phyloP scores from a whole-genome alignment of 2,113 vertebrate species.

The Bungarus multicinctus region DNA sequence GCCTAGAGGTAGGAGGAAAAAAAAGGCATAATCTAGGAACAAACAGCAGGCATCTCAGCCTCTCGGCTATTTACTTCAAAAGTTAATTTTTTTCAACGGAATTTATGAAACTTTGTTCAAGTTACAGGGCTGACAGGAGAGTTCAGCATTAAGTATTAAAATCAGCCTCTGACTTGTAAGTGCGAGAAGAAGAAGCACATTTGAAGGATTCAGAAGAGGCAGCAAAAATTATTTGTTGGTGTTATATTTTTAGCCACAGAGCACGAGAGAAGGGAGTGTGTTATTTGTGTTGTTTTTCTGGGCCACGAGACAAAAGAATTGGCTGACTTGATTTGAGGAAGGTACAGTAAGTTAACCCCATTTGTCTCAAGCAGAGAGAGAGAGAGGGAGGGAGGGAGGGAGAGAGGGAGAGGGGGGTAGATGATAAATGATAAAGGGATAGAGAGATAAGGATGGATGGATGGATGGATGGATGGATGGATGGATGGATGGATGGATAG shows the following conservation, averaged over 20 bases:
- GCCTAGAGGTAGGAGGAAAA: constrained; percentile 69
- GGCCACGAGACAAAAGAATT: not conserved
- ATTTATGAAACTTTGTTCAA: not conserved
- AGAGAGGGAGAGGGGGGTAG: not conserved
- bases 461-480: too few species aligned
- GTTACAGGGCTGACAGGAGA: not conserved
- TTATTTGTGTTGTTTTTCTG: not conserved
- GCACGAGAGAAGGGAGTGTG: not conserved
- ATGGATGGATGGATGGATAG: too few species aligned
- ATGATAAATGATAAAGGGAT: too few species aligned
- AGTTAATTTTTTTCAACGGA: not conserved
- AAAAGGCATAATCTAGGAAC: not conserved
- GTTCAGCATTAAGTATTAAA: not conserved
- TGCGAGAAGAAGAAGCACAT: not conserved
- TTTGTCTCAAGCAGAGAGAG: not conserved
- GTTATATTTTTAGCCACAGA: not conserved
- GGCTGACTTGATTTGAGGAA: not conserved
- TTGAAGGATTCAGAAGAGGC: not conserved
- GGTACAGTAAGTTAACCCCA: not conserved
- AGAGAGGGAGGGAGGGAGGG: too few species aligned
- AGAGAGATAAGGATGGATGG: too few species aligned
- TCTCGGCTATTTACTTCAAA: not conserved
- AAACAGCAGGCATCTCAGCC: not conserved
- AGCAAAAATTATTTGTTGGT: not conserved
- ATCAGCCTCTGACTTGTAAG: not conserved